phyloP scores from a whole-genome alignment of 2,888 invertebrate genomes.

The Lypha dubia region DNA sequence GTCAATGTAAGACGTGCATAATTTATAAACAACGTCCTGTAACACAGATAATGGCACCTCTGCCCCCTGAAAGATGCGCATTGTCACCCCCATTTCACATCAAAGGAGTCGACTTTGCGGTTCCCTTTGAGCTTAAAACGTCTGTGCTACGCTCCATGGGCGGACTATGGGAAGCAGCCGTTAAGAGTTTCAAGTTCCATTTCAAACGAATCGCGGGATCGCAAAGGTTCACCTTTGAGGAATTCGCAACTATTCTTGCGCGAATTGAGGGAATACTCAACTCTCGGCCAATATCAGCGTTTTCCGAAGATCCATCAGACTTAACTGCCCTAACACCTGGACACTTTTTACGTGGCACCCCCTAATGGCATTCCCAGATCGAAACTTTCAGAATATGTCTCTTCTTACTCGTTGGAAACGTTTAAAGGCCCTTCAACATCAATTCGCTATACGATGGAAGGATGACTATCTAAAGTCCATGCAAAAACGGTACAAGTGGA shows the following conservation, averaged over 20 bases:
- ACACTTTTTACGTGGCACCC: not conserved
- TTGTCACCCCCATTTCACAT: no score
- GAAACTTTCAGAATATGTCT: not conserved
- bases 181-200: not conserved
- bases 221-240: not conserved
- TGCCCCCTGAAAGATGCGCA: no score
- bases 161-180: no score
- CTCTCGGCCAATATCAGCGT: not conserved
- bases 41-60: no score
- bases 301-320: not conserved
- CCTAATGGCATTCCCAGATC: not conserved
- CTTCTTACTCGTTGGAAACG: not conserved
- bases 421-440: no score
- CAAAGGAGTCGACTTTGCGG: no score
- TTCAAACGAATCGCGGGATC: not conserved
- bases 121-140: slow-evolving; percentile 11
- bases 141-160: not conserved
- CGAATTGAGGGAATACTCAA: no score
- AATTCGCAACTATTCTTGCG: not conserved
- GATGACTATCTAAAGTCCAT: not conserved
- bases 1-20: no score
- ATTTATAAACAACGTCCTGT: no score
- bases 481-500: slow-evolving; percentile 1
- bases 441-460: no score
- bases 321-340: not conserved